phyloP scores from a whole-genome alignment of 2,888 invertebrate genomes.

The Drosophila mulleri region DNA sequence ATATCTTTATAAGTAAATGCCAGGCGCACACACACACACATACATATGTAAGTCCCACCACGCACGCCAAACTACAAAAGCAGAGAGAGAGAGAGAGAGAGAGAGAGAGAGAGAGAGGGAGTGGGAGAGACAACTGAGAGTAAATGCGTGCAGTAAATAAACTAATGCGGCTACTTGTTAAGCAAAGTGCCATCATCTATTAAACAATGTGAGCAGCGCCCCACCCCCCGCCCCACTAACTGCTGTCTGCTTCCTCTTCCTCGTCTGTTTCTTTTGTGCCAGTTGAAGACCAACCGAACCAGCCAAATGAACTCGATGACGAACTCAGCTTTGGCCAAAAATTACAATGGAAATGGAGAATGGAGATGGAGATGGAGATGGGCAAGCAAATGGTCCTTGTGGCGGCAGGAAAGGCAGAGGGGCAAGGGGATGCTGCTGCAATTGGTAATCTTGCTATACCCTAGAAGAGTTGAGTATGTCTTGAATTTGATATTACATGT shows the following conservation, averaged over 20 bases:
- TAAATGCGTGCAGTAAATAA: constrained; percentile 68
- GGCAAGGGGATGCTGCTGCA: constrained; percentile 22
- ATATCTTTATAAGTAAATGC: constrained; percentile 71
- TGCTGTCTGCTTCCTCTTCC: neutral
- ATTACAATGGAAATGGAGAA: constrained; percentile 43
- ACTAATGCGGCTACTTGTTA: constrained; percentile 79
- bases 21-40: constrained; percentile 46
- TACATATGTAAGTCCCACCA: constrained; percentile 35
- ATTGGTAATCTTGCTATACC: neutral
- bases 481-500: no score
- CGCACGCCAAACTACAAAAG: constrained; percentile 18
- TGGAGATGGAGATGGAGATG: constrained; percentile 22
- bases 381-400: constrained; percentile 1
- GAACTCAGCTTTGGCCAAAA: constrained; percentile 59
- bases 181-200: constrained; percentile 80
- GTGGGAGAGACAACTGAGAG: constrained; percentile 12
- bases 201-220: constrained; percentile 63
- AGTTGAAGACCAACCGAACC: neutral
- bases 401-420: neutral
- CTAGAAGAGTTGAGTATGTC: neutral
- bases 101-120: neutral
- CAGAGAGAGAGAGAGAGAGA: neutral
- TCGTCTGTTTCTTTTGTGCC: neutral
- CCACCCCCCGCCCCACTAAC: neutral
- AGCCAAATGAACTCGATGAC: constrained; percentile 52